These are phyloP conservation scores for Leptobrachium ailaonicum DNA, from an alignment of 2,113 vertebrate genomes.

Conservation along the genomic window DNA sequence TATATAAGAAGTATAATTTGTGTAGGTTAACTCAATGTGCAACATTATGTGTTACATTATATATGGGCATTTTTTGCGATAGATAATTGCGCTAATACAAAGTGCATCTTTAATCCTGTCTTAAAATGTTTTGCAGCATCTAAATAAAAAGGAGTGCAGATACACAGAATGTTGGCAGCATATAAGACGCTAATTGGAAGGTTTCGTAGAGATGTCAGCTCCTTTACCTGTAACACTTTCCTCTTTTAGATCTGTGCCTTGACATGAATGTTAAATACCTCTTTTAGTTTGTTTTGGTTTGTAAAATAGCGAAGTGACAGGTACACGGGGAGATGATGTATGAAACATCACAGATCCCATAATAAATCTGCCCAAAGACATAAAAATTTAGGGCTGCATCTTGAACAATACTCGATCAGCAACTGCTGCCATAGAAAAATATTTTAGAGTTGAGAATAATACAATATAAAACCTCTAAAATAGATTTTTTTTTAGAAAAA, in stretches of 20 bases:
- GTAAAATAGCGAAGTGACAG: slow-evolving; percentile 28
- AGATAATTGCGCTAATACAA: slow-evolving; percentile 11
- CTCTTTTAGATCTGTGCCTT: slow-evolving; percentile 31
- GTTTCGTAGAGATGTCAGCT: slow-evolving; percentile 39
- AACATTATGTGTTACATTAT: background rate
- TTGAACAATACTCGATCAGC: background rate
- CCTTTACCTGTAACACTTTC: slow-evolving; percentile 20
- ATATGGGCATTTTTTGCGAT: background rate
- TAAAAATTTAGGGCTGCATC: background rate
- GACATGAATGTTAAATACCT: slow-evolving; percentile 24
- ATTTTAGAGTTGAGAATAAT: no score
- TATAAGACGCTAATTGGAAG: slow-evolving; percentile 33
- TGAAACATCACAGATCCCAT: slow-evolving; percentile 19
- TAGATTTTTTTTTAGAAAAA: no score
- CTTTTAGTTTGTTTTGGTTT: slow-evolving; percentile 29
- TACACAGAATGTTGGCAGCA: slow-evolving; percentile 18
- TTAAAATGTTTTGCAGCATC: slow-evolving; percentile 9
- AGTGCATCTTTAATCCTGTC: background rate
- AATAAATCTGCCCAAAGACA: slow-evolving; percentile 13
- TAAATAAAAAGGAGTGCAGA: slow-evolving; percentile 5
- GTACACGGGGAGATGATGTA: slow-evolving; percentile 15
- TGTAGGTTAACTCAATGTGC: no score
- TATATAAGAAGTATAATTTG: no score
- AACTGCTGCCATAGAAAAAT: background rate
- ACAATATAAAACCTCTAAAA: no score